Evolutionary conservation across 1,140 invertebrate species (phyloP).

Genomic region (Lordiphosa mommai): DNA sequence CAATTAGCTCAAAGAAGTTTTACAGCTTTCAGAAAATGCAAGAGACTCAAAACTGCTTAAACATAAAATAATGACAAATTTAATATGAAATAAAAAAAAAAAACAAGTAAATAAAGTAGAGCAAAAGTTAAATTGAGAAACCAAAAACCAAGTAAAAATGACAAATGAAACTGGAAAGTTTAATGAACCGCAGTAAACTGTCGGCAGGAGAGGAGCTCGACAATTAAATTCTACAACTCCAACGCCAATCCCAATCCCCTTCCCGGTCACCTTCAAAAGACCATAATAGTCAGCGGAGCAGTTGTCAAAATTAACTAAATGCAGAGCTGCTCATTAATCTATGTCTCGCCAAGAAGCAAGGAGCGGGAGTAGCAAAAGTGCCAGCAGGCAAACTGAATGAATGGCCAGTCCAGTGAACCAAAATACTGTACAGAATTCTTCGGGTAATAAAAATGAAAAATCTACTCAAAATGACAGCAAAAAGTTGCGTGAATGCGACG

Average conservation of each 20-base stretch:
- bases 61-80: no score
- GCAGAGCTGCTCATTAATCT: conserved; percentile 70
- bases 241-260: conserved; percentile 27
- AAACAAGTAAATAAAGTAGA: not conserved
- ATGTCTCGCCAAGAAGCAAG: conserved; percentile 32
- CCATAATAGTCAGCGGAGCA: conserved; percentile 55
- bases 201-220: conserved; percentile 9
- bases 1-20: no score
- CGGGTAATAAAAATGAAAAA: conserved; percentile 63
- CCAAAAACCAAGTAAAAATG: conserved; percentile 22
- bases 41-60: no score
- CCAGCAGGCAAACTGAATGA: conserved; percentile 35
- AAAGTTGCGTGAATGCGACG: conserved; percentile 55
- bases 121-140: not conserved
- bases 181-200: conserved; percentile 63
- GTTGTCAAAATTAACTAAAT: conserved; percentile 77
- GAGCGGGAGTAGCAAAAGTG: conserved; percentile 16
- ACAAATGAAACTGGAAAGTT: conserved; percentile 71
- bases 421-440: conserved; percentile 30
- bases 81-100: not conserved
- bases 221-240: conserved; percentile 66
- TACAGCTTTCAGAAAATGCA: no score
- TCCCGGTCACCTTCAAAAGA: conserved; percentile 12
- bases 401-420: conserved; percentile 48
- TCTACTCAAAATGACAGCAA: conserved; percentile 69